A percentile compares a stretch with the other conserved stretches of the same genome.
Evolutionary conservation across 2,113 vertebrate genomes (phyloP).

Genomic region (Pardalotus punctatus): DNA sequence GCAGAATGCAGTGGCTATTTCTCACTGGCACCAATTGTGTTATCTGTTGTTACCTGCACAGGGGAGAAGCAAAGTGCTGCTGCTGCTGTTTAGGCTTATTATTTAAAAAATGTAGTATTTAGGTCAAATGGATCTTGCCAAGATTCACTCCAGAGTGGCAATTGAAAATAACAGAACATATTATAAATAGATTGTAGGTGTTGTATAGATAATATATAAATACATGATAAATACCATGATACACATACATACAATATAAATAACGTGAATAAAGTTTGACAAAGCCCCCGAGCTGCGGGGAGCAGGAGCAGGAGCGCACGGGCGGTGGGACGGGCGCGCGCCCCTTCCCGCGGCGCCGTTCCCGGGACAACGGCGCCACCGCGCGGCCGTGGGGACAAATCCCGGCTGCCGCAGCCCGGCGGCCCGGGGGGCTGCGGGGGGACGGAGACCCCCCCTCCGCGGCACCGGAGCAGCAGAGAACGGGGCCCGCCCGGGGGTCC

Average conservation of each 20-base stretch:
- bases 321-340: neutral
- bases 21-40: neutral
- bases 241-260: no score
- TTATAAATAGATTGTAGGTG: no score
- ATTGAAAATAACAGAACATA: neutral
- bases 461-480: no score
- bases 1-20: neutral
- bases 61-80: neutral
- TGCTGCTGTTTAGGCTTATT: neutral
- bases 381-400: neutral
- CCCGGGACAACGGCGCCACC: neutral
- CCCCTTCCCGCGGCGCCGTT: neutral
- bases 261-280: rapidly evolving
- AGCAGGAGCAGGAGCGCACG: neutral
- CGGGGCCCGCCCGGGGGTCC: neutral
- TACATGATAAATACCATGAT: rapidly evolving
- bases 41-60: neutral
- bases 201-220: neutral
- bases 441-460: rapidly evolving
- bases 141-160: neutral
- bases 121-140: neutral
- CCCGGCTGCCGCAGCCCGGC: neutral
- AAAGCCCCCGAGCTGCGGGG: rapidly evolving
- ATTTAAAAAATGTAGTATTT: neutral
- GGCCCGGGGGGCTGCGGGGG: neutral